Evolutionary conservation across 2,888 invertebrate species (phyloP), one percentile per base, ranked within the genome.

Genomic region (Amblyjoppa proteus): DNA sequence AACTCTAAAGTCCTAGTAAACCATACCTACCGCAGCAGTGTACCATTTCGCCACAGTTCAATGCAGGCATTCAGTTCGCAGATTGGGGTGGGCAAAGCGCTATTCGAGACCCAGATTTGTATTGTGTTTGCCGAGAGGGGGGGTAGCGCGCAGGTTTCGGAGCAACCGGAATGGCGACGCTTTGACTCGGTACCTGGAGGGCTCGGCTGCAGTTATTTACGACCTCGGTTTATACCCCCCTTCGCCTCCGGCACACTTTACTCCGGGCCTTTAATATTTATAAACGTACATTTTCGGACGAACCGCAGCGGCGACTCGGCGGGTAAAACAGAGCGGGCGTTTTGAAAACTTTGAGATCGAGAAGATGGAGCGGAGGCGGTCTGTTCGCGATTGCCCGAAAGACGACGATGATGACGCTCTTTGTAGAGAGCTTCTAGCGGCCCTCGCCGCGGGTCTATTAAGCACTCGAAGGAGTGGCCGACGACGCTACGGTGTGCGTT

Each of bases 1-100:
- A 85, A 81, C 74, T 76, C 58, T 51, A 76, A 85, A 80, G 76
- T 73, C 66, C 25, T 64, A 28, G 68, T 68, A 66, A 68, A 77
- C 20, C 53, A 64, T 66, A 76, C 49, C 75, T 51, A 76, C 51
- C 75, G 75, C 64, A 58, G 61, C 41, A 28, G 66, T 76, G 61
- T 64, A 64, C 69, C 69, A 28, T 66, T 66, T 66, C 16, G 49
- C 61, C 31, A 61, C 28, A 49, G 75, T 75, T 64, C 75, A 61
- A 45, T 49, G 31, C 61, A 20, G 61, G 9, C 64, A 28, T 45
- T 74, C 61, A 16, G 5, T 41, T 13, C 25, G 6, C 11, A 45
- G 41, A 58, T 45, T 4, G 20, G 13, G 38, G 56, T 31, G 56
- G 58, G 20, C 41, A 45, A 61, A 49, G 51, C 5, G 61, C 34